A percentile compares a stretch with the other conserved stretches of the same genome.
Conservation (phyloP, 1,140 invertebrate genomes). For the Pygmarrhopalites habei region DNA sequence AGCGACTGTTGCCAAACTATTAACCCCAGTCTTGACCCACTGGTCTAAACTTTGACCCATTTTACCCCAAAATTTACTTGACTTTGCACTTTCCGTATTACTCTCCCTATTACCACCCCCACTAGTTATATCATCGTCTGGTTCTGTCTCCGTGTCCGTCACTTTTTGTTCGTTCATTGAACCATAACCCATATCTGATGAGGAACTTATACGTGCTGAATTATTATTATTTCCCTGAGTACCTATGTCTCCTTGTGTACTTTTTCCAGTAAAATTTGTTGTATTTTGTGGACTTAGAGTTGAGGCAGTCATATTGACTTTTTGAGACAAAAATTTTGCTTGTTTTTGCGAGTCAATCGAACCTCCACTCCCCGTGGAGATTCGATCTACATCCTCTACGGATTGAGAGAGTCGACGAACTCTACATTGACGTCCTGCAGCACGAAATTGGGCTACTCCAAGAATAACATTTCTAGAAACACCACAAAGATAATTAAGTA, state of each 20-base stretch:
- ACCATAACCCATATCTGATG: slow-evolving; percentile 48
- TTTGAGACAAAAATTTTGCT: slow-evolving; percentile 7
- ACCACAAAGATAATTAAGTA: slow-evolving; percentile 4
- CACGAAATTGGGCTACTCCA: slow-evolving; percentile 77
- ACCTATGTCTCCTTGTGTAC: slow-evolving; percentile 32
- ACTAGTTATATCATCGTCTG: slow-evolving; percentile 22
- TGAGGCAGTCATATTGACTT: background rate
- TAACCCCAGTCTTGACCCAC: slow-evolving; percentile 36
- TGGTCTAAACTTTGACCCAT: slow-evolving; percentile 39
- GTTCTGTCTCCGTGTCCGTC: slow-evolving; percentile 10
- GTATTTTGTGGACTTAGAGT: slow-evolving; percentile 15
- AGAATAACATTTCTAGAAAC: slow-evolving; percentile 84
- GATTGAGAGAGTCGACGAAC: slow-evolving; percentile 46
- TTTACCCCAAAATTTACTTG: slow-evolving; percentile 30
- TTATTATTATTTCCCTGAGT: slow-evolving; percentile 20
- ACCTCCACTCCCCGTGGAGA: slow-evolving; percentile 34
- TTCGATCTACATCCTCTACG: slow-evolving; percentile 43
- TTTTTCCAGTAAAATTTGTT: background rate
- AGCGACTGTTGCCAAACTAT: slow-evolving; percentile 24
- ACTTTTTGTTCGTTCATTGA: slow-evolving; percentile 47
- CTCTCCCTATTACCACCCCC: slow-evolving; percentile 9
- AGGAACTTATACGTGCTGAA: slow-evolving; percentile 31
- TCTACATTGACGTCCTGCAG: slow-evolving; percentile 54
- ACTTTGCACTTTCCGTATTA: slow-evolving; percentile 25
- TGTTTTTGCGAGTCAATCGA: slow-evolving; percentile 32